A percentile compares a stretch with the other conserved stretches of the same genome.
Conservation (phyloP, 2,797 vertebrate species). For the Eleutherodactylus coqui region DNA sequence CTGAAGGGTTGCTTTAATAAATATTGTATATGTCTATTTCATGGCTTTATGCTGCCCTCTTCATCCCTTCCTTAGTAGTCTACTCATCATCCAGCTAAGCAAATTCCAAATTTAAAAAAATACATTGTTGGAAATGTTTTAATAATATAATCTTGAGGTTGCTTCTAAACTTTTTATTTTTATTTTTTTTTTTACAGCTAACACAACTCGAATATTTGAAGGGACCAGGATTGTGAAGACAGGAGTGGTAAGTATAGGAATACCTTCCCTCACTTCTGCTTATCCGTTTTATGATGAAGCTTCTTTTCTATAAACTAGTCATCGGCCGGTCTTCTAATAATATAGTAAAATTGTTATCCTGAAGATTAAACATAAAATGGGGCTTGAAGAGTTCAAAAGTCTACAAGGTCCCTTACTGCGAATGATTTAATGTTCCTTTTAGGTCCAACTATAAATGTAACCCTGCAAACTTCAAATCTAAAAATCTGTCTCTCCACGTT, state of each 20-base stretch:
- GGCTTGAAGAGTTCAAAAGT: too few relatives aligned
- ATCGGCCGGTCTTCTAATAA: background rate
- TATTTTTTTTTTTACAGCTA: constrained; percentile 77
- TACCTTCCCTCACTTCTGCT: background rate
- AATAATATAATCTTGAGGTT: too few relatives aligned
- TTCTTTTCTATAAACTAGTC: background rate
- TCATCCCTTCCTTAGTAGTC: background rate
- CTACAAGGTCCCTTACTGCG: too few relatives aligned
- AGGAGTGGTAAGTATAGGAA: constrained; percentile 88
- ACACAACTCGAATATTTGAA: constrained; percentile 97
- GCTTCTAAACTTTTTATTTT: too few relatives aligned
- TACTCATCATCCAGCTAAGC: background rate
- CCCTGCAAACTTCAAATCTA: too few relatives aligned
- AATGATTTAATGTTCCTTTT: too few relatives aligned
- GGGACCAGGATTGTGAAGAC: constrained; percentile 97
- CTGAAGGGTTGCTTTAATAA: too few relatives aligned
- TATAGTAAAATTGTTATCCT: background rate
- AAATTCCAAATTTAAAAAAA: background rate
- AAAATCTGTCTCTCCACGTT: too few relatives aligned
- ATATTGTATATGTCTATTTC: background rate
- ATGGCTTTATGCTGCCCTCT: background rate
- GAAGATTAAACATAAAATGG: background rate
- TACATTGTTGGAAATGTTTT: background rate
- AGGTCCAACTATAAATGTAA: too few relatives aligned
- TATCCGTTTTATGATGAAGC: background rate